Evolutionary conservation across 1,140 invertebrate species (phyloP).

Genomic region (Patella vulgata): DNA sequence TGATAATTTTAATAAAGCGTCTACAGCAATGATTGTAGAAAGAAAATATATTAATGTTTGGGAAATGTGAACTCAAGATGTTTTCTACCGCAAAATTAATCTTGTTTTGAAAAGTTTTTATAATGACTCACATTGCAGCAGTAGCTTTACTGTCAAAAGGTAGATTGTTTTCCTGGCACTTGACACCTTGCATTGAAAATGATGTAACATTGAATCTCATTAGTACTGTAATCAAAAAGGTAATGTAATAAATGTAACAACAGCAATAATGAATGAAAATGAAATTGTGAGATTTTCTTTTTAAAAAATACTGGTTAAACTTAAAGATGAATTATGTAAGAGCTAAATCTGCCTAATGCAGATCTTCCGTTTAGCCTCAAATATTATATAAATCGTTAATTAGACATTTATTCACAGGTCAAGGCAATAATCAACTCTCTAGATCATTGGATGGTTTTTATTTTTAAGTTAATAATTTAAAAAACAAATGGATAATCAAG

Average conservation of each 20-base stretch:
- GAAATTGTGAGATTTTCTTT: not conserved
- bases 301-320: not conserved
- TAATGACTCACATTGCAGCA: not conserved
- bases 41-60: not conserved
- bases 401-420: too few relatives aligned
- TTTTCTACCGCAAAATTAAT: not conserved
- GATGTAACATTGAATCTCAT: not conserved
- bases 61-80: not conserved
- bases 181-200: not conserved
- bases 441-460: too few relatives aligned
- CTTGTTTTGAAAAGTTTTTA: not conserved
- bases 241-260: not conserved
- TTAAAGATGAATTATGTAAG: too few relatives aligned
- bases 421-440: too few relatives aligned
- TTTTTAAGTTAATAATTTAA: not conserved
- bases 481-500: too few relatives aligned
- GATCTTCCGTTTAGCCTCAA: too few relatives aligned
- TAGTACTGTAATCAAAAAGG: not conserved
- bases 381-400: too few relatives aligned
- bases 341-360: too few relatives aligned
- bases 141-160: conserved; percentile 3
- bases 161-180: not conserved
- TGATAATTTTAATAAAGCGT: not conserved
- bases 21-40: not conserved
- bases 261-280: not conserved